Conservation (phyloP, 2,113 vertebrate species). For the Regulus satrapa region DNA sequence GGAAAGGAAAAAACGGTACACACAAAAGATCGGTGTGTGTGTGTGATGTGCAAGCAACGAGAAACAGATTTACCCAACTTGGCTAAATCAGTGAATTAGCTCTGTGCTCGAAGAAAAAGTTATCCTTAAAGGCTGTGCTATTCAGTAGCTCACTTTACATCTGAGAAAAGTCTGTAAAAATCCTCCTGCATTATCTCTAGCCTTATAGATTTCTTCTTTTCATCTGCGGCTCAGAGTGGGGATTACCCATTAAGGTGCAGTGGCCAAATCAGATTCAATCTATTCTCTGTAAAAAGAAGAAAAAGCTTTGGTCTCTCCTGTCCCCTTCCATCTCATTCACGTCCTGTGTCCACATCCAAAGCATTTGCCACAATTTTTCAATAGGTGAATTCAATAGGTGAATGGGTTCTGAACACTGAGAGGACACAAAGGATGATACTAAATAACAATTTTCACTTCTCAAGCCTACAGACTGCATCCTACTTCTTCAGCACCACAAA, state of each 20-base stretch:
- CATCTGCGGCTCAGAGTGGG: slow-evolving; percentile 1
- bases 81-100: slow-evolving; percentile 6
- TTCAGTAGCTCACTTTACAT: slow-evolving; percentile 20
- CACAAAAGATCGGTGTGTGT: not conserved
- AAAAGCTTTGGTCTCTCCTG: slow-evolving; percentile 1
- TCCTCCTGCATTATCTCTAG: slow-evolving; percentile 32
- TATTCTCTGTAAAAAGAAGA: not conserved
- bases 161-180: slow-evolving; percentile 37
- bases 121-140: not conserved
- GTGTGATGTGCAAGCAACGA: not conserved
- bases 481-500: not conserved
- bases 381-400: not conserved
- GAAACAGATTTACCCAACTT: not conserved
- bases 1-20: not conserved
- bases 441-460: not conserved
- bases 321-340: not conserved
- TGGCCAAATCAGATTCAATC: slow-evolving; percentile 2
- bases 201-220: slow-evolving; percentile 31
- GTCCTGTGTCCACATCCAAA: not conserved
- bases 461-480: not conserved
- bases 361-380: not conserved
- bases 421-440: not conserved
- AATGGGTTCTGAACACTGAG: not conserved
- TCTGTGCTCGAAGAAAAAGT: slow-evolving; percentile 16
- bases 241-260: slow-evolving; percentile 42